These are phyloP conservation scores for Camponotus vicinus DNA, from an alignment of 1,140 invertebrate genomes.

Conservation along the genomic window DNA sequence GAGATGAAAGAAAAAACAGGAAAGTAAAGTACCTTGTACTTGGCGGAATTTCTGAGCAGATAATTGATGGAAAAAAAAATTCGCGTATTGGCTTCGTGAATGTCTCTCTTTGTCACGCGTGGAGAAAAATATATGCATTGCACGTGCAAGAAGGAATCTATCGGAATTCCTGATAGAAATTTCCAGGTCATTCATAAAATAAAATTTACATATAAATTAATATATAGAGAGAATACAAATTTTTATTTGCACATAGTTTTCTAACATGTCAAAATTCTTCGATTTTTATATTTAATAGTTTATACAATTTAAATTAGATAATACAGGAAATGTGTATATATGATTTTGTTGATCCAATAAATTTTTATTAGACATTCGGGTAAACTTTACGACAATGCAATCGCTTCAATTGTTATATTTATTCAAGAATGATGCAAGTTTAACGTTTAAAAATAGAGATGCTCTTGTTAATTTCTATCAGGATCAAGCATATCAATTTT, in stretches of 20 bases:
- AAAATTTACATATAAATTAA: neutral
- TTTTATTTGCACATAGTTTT: neutral
- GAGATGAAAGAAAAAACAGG: conserved; percentile 28
- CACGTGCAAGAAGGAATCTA: conserved; percentile 23
- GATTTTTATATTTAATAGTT: conserved; percentile 6
- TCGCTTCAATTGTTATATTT: neutral
- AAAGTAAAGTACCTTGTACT: conserved; percentile 62
- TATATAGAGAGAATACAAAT: neutral
- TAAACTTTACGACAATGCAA: neutral
- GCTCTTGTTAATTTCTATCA: conserved; percentile 23
- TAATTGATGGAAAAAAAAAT: conserved; percentile 74
- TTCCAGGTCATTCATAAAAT: neutral
- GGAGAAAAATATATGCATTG: conserved; percentile 27
- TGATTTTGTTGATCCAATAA: neutral
- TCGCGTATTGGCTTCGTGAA: conserved; percentile 37
- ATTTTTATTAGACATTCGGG: neutral
- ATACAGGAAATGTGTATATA: neutral
- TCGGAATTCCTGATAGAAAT: conserved; percentile 34
- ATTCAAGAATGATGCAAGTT: neutral
- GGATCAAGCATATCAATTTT: conserved; percentile 23
- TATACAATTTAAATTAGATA: neutral
- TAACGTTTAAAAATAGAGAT: neutral
- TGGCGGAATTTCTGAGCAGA: conserved; percentile 76
- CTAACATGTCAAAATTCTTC: neutral
- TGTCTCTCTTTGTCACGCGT: conserved; percentile 35